Base-by-base conservation (phyloP, 2,797 vertebrate genomes). In the Aldrovandia affinis region DNA sequence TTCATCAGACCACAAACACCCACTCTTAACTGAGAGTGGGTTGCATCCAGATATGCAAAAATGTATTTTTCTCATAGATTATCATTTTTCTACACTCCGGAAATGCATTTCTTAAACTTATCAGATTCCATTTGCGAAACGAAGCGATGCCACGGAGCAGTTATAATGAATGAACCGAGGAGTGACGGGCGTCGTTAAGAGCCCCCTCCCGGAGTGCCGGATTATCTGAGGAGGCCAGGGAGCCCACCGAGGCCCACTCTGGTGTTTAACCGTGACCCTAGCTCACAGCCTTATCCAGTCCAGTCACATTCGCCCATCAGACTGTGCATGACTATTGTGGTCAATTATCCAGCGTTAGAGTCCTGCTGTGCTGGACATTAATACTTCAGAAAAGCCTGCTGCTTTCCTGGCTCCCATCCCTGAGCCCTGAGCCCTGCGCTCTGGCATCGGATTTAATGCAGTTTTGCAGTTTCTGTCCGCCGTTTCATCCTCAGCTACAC, bases 141-240 rank as follows among this genome's bases (percentile, higher is more conserved):
- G 28, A 68, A 63, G 0, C 30, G 14, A 33, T 2, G n/a, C 59
- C 25, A 22, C 25, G 25, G 25, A 61, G 22, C 59, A 25, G 22
- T 61, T 25, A n/a, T 33, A 28, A 63, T 25, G 22, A 9, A n/a
- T 61, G 44, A 78, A 68, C 55, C 3, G 39, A 12, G 39, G 78
- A 9, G 75, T 44, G 73, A 42, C 36, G 6, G 33, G 25, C 14
- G 39, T 80, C 50, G 14, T 59, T 70, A 50, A 50, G 70, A 25
- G 57, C 88, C 90, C 85, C 39, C 70, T 89, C 91, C 89, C 75
- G 68, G 89, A 90, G 86, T 50, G 54, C 86, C 85, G 87, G 91
- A 93, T 92, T 91, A 93, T 92, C 90, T 83, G 78, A 52, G 89
- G 88, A 91, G 91, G 89, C 92, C 86, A 82, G 84, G 90, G 88